Percentiles rank a stretch among this genome's conserved stretches.
These are phyloP conservation scores for Sinella curviseta DNA, from an alignment of 1,140 invertebrate genomes.

Conservation along the genomic window DNA sequence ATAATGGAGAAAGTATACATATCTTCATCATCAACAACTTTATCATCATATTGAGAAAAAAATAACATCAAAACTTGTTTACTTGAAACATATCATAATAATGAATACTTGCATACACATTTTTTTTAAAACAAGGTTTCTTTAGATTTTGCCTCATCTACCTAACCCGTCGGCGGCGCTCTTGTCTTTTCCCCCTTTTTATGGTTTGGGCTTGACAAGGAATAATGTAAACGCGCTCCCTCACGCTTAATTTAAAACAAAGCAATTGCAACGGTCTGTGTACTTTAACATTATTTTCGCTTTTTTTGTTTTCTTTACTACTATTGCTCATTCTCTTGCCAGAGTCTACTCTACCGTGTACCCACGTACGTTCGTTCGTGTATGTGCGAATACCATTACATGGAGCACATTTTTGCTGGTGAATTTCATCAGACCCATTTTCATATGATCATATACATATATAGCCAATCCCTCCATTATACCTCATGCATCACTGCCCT, in stretches of 20 bases:
- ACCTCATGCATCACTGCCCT: conserved; percentile 13
- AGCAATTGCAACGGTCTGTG: conserved; percentile 22
- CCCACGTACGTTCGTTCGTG: neutral
- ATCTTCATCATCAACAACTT: neutral
- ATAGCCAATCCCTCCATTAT: neutral
- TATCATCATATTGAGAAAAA: neutral
- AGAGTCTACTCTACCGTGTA: too few species aligned
- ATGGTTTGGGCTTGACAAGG: neutral
- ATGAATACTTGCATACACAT: neutral
- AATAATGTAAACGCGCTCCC: neutral
- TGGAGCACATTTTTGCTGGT: neutral
- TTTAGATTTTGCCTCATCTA: neutral
- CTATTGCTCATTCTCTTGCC: conserved; percentile 2
- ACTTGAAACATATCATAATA: too few species aligned
- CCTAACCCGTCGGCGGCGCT: neutral
- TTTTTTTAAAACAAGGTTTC: neutral
- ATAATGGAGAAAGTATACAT: neutral
- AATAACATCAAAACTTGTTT: too few species aligned
- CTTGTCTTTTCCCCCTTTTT: neutral
- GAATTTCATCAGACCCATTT: conserved; percentile 15
- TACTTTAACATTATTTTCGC: conserved; percentile 14
- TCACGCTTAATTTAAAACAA: conserved; percentile 26
- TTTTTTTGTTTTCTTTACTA: neutral
- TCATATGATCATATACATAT: conserved; percentile 13
- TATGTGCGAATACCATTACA: neutral